Percentiles rank a stretch among this genome's conserved stretches.
Conservation (phyloP, 2,113 vertebrate genomes). For the Mobula birostris region DNA sequence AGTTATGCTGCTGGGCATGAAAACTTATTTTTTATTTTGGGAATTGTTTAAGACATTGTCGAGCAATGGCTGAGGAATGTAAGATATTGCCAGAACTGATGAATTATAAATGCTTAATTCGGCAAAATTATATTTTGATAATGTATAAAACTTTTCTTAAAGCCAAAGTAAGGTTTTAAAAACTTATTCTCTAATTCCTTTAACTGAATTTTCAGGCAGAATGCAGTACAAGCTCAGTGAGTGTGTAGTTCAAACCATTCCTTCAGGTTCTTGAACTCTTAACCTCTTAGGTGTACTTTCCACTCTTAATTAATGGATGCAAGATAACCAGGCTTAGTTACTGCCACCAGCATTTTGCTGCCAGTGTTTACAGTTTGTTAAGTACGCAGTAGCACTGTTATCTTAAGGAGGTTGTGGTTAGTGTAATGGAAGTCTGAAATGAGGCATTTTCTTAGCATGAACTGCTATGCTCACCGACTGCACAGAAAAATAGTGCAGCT, state of each 20-base stretch:
- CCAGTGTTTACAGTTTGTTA: background rate
- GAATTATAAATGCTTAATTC: background rate
- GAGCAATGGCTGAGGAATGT: background rate
- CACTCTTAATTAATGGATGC: background rate
- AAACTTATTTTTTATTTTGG: background rate
- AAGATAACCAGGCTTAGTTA: background rate
- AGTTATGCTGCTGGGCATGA: background rate
- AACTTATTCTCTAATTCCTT: background rate
- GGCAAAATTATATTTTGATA: background rate
- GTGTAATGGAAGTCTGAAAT: background rate
- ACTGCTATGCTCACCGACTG: background rate
- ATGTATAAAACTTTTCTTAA: background rate
- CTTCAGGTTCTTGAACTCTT: background rate
- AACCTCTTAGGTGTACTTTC: background rate
- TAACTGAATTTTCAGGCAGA: background rate
- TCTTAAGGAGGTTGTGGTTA: background rate
- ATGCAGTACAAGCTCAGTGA: background rate
- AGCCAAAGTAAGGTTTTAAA: background rate
- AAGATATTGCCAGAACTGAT: background rate
- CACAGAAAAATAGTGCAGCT: background rate
- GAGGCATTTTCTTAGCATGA: background rate
- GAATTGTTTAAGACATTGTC: background rate
- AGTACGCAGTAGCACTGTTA: background rate
- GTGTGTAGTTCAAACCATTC: background rate
- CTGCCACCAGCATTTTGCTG: background rate